Percentiles rank a stretch among this genome's conserved stretches.
phyloP scores from a whole-genome alignment of 2,113 vertebrate genomes.

The Gobiocypris rarus region DNA sequence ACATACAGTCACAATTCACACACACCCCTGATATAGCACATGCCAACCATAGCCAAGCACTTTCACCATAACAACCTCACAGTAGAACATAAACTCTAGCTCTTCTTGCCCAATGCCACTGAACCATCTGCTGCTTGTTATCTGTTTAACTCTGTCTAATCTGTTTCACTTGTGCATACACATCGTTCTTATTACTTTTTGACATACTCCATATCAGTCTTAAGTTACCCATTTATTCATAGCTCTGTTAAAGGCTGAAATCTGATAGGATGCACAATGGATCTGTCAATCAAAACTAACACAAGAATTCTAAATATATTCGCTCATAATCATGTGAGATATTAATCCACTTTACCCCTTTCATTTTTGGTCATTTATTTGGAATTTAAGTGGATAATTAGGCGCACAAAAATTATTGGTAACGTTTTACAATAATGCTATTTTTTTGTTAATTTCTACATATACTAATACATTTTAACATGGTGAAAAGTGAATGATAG shows the following conservation, averaged over 20 bases:
- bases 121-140: constrained; percentile 6
- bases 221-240: not conserved
- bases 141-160: not conserved
- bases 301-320: not conserved
- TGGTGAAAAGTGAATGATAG: too few relatives aligned
- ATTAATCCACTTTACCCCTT: not conserved
- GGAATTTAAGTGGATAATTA: not conserved
- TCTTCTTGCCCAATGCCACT: constrained; percentile 1
- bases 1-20: constrained; percentile 28
- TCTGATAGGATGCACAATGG: not conserved
- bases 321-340: not conserved
- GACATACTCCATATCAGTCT: not conserved
- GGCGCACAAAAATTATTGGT: not conserved
- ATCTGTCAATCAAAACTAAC: constrained; percentile 7
- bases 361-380: not conserved
- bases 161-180: not conserved
- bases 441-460: not conserved
- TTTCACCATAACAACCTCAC: constrained; percentile 29
- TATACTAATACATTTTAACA: too few relatives aligned
- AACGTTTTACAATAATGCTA: not conserved
- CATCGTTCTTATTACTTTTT: not conserved
- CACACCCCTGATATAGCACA: not conserved
- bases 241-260: not conserved
- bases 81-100: not conserved
- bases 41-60: not conserved